Percentiles rank a stretch among this genome's conserved stretches.
Conservation (phyloP, 2,888 invertebrate species). For the Torymus tubicola region DNA sequence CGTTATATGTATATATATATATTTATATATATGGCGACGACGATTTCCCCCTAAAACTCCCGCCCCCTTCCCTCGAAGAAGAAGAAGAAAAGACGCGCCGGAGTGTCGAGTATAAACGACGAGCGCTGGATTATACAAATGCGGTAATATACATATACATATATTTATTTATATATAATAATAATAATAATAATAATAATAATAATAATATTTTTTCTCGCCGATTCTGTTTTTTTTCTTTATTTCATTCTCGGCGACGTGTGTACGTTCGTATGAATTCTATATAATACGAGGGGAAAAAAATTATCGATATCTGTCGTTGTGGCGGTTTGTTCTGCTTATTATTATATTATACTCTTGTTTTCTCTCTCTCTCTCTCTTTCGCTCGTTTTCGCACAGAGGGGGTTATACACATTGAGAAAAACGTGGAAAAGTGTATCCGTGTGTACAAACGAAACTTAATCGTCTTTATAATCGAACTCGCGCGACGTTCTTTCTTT, state of each 20-base stretch:
- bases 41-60: background rate
- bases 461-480: constrained; percentile 33
- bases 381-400: background rate
- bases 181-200: constrained; percentile 36
- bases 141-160: constrained; percentile 45
- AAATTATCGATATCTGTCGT: background rate
- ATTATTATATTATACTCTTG: background rate
- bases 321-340: background rate
- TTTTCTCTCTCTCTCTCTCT: constrained; percentile 6
- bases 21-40: too few relatives aligned
- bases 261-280: background rate
- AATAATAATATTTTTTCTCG: constrained; percentile 28
- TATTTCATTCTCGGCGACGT: background rate
- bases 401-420: constrained; percentile 25
- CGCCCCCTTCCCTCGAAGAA: background rate
- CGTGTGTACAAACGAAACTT: constrained; percentile 31
- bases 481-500: constrained; percentile 11
- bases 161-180: constrained; percentile 17
- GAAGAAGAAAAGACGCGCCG: constrained; percentile 28
- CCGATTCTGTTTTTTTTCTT: background rate
- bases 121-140: constrained; percentile 29
- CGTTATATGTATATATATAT: background rate
- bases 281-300: constrained; percentile 6
- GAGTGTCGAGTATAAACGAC: constrained; percentile 45
- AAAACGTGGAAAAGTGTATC: constrained; percentile 18